Evolutionary conservation across 2,113 vertebrate species (phyloP), one percentile per base, ranked within the genome.

Genomic region (Macaca mulatta): DNA sequence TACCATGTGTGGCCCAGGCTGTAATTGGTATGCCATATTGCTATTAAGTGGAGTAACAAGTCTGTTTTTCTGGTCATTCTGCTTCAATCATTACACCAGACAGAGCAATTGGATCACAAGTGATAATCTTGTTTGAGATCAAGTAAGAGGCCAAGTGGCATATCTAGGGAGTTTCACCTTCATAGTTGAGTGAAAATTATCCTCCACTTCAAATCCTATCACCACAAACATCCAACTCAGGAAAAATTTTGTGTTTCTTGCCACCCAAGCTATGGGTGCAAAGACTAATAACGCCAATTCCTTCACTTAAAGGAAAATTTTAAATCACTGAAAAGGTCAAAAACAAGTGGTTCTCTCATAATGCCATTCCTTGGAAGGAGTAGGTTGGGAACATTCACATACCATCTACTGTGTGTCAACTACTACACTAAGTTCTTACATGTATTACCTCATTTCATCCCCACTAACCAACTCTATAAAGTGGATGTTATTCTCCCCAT

Each of bases 11-110:
- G 20, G 40, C 14, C 14, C 9, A 20, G 43, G 23, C 35, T 91
- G 40, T 69, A 74, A 72, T 11, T 59, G 50, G 69, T 80, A n/a
- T 27, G 80, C 38, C 74, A 80, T 32, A 70, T 1, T 75, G 80
- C 85, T 95, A 87, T 38, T 11, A 96, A 43, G 78, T 48, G 38
- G 43, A 85, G 81, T 32, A 87, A 90, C n/a, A 52, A 75, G 75
- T 75, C 48, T 77, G 89, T 80, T 97, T 93, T 96, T 94, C 96
- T 88, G 69, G 96, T 94, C 94, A 97, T 93, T 91, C 89, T 78
- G 38, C 93, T 92, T 92, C 82, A 79, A 14, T 86, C 94, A 95
- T 90, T 80, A 96, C 48, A 3, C 80, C 27, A 74, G 45, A 81
- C 96, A 94, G 74, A 95, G 72, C 93, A 52, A 74, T 0, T 72